Base-by-base conservation (phyloP, 1,140 invertebrate genomes). In the Lucilia cuprina region DNA sequence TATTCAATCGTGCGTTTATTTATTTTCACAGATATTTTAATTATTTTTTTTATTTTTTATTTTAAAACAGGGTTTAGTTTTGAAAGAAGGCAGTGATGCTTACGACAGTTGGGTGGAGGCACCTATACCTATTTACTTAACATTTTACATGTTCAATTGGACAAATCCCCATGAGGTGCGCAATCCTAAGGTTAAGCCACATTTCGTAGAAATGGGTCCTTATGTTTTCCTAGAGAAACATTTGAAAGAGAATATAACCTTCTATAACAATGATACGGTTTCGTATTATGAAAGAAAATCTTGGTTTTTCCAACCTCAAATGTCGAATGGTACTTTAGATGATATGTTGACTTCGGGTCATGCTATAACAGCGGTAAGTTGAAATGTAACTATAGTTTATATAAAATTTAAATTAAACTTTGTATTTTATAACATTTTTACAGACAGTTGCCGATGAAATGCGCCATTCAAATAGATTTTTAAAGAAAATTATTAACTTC, bases 81-180 rank as follows among this genome's bases (percentile, higher is more conserved):
- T 96, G 83, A 88, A 92, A 19, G 92, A 93, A 17, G 91, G 91
- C 19, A 95, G 95, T 0, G 92, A 92, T 74, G 93, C 93, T 82
- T 96, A 92, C 88, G 85, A 92, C 8, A 92, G 94, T 82, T 97
- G 96, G 96, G 91, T 94, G 85, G 93, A 94, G 86, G 95, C 95
- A 0, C 94, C 95, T 0, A 93, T 96, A 74, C 96, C 96, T 0
- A 94, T 97, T 91, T 95, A 94, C 87, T 93, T 97, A n/a, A 94
- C 95, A 84, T 92, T 97, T 84, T 94, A 95, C 88, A 92, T 97
- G 84, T 97, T 95, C 88, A 97, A 97, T 90, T 97, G 96, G 95
- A 96, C 95, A 0, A 97, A 97, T 91, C 90, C 94, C 0, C 90
- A 94, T 19, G 91, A 94, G n/a, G 93, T 95, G 47, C 87, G 91